phyloP scores from a whole-genome alignment of 2,888 invertebrate genomes.

The Thymelicus sylvestris region DNA sequence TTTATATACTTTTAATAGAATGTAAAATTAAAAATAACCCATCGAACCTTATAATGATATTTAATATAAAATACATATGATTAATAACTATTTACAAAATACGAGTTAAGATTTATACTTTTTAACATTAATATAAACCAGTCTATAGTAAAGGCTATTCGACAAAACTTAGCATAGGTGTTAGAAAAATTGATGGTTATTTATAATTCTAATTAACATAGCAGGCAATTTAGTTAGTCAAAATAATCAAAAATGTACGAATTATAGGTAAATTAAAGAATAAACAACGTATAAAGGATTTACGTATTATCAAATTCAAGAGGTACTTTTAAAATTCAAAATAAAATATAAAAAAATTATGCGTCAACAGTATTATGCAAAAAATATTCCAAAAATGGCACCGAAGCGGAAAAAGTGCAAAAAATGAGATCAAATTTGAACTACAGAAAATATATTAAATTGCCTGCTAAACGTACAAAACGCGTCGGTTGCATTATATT shows the following conservation, averaged over 20 bases:
- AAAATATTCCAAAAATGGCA: constrained; percentile 69
- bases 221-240: constrained; percentile 74
- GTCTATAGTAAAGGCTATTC: constrained; percentile 84
- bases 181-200: constrained; percentile 75
- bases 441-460: constrained; percentile 61
- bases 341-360: constrained; percentile 68
- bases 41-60: constrained; percentile 80
- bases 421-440: constrained; percentile 77
- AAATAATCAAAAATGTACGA: constrained; percentile 46
- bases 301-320: constrained; percentile 44
- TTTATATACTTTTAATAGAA: constrained; percentile 71
- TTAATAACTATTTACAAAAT: constrained; percentile 84
- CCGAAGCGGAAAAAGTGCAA: constrained; percentile 69
- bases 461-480: constrained; percentile 73
- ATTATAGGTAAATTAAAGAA: constrained; percentile 40
- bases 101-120: constrained; percentile 81
- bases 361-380: constrained; percentile 72
- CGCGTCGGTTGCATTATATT: constrained; percentile 61
- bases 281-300: constrained; percentile 37
- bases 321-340: constrained; percentile 45
- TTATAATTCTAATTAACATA: constrained; percentile 63
- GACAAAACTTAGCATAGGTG: constrained; percentile 80
- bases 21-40: constrained; percentile 84
- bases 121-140: constrained; percentile 82
- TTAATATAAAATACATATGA: constrained; percentile 84